Conservation (phyloP, 2,888 invertebrate species). For the Craniophora ligustri region DNA sequence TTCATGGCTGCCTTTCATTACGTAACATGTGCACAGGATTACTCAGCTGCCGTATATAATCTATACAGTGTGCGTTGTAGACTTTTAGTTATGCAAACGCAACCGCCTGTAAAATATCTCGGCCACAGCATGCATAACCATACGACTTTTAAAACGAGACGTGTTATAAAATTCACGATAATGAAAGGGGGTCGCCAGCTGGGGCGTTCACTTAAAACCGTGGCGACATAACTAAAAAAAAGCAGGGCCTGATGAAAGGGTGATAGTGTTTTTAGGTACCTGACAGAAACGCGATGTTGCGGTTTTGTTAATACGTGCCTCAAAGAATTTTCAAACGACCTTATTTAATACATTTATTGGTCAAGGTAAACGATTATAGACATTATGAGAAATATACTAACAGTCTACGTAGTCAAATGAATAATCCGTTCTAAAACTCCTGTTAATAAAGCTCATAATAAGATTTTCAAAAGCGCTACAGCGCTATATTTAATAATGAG, state of each 20-base stretch:
- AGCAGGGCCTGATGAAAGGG: conserved; percentile 15
- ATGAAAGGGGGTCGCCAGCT: conserved; percentile 61
- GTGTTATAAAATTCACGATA: conserved; percentile 60
- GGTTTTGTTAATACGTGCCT: not conserved
- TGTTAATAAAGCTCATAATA: no score
- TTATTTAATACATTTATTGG: no score
- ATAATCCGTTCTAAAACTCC: no score
- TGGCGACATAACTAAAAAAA: conserved; percentile 33
- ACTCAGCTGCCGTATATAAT: conserved; percentile 57
- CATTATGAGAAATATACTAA: not conserved
- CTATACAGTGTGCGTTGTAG: conserved; percentile 46
- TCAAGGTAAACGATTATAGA: not conserved
- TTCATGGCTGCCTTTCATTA: conserved; percentile 49
- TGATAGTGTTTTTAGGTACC: conserved; percentile 13
- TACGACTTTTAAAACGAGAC: conserved; percentile 52
- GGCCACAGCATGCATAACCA: conserved; percentile 56
- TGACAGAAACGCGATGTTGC: not conserved
- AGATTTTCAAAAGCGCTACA: no score
- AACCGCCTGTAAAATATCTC: conserved; percentile 65
- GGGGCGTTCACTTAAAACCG: conserved; percentile 52
- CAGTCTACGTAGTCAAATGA: no score
- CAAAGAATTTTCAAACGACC: not conserved
- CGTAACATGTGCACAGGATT: conserved; percentile 60
- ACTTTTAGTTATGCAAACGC: conserved; percentile 67
- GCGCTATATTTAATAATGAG: no score